Conservation (phyloP, 1,140 invertebrate species). For the Hetaerina americana region DNA sequence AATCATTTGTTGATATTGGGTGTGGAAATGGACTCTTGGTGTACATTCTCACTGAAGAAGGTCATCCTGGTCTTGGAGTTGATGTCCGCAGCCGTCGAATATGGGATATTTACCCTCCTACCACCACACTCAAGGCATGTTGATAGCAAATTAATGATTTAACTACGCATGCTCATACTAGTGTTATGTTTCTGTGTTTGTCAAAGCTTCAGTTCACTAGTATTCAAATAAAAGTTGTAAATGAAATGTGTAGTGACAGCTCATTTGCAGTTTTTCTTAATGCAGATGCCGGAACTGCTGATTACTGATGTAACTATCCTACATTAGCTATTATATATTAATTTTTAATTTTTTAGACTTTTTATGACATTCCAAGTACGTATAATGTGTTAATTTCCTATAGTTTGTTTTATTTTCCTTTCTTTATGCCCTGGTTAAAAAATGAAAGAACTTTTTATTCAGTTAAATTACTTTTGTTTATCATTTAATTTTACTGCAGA, state of each 20-base stretch:
- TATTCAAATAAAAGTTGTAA: background rate
- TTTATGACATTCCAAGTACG: too few species aligned
- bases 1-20: constrained; percentile 83
- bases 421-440: too few species aligned
- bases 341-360: too few species aligned
- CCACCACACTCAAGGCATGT: constrained; percentile 29
- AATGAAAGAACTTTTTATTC: too few species aligned
- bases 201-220: background rate
- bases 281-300: too few species aligned
- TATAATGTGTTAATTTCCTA: too few species aligned
- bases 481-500: too few species aligned
- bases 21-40: constrained; percentile 95
- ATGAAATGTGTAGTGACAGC: background rate
- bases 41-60: constrained; percentile 72
- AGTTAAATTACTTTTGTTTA: too few species aligned
- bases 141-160: constrained; percentile 16
- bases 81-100: constrained; percentile 83
- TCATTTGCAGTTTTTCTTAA: background rate
- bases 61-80: constrained; percentile 72
- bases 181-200: too few species aligned
- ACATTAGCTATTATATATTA: too few species aligned
- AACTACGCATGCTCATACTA: constrained; percentile 11
- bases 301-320: too few species aligned
- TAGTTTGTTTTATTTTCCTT: too few species aligned
- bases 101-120: constrained; percentile 64